These are phyloP conservation scores for Drosophila nigrodunni DNA, from an alignment of 1,140 invertebrate genomes.

Conservation along the genomic window DNA sequence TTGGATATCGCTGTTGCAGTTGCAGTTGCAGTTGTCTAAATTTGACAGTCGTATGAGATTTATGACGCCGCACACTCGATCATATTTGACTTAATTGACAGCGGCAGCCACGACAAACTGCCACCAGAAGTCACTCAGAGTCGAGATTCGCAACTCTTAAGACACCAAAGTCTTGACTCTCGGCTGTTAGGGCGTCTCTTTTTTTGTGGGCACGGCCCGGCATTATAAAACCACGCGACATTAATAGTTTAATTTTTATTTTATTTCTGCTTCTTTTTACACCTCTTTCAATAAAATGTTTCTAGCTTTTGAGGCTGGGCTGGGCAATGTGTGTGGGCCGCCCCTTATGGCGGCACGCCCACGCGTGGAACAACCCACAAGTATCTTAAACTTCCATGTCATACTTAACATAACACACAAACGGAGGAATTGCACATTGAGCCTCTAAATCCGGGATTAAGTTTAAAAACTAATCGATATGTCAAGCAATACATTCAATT, in stretches of 20 bases:
- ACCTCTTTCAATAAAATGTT: not conserved
- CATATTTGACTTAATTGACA: constrained; percentile 83
- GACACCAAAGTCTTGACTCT: not conserved
- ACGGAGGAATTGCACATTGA: not conserved
- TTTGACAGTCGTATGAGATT: constrained; percentile 82
- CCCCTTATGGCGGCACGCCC: constrained; percentile 8
- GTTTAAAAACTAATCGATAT: constrained; percentile 14
- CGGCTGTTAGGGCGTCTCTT: constrained; percentile 18
- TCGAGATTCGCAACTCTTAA: not conserved
- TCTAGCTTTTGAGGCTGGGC: constrained; percentile 10
- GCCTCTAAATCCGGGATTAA: constrained; percentile 17
- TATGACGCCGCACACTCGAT: constrained; percentile 79
- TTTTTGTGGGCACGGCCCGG: constrained; percentile 20
- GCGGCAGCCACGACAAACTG: constrained; percentile 79
- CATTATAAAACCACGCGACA: constrained; percentile 10
- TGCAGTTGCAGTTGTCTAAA: constrained; percentile 70
- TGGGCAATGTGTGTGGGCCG: constrained; percentile 16
- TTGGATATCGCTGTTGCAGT: constrained; percentile 42
- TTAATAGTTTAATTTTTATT: not conserved
- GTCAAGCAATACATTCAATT: constrained; percentile 1
- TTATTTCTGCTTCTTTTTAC: not conserved
- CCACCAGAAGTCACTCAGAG: constrained; percentile 59
- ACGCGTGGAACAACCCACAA: not conserved
- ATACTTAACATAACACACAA: not conserved
- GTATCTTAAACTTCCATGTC: not conserved